Percentiles rank a stretch among this genome's conserved stretches.
Evolutionary conservation across 2,888 invertebrate genomes (phyloP).

Genomic region (Meteorus colon): DNA sequence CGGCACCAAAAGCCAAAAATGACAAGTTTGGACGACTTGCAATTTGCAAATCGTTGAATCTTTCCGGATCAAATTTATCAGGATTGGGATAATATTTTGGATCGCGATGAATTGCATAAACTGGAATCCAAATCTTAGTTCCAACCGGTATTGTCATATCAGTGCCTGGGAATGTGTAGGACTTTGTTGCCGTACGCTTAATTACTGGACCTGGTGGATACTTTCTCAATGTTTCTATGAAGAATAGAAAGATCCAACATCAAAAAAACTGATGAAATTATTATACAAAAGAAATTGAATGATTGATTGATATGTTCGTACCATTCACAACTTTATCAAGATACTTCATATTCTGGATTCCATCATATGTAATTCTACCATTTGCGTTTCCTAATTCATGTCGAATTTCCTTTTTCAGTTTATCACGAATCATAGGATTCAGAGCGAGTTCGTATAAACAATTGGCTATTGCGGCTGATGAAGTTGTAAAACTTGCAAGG

Average conservation of each 20-base stretch:
- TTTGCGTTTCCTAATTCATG: conserved; percentile 57
- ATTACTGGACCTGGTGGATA: conserved; percentile 46
- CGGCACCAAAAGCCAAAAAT: conserved; percentile 52
- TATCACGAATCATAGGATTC: conserved; percentile 70
- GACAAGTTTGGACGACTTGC: conserved; percentile 46
- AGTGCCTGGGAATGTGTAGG: conserved; percentile 47
- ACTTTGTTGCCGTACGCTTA: conserved; percentile 38
- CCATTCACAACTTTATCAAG: conserved; percentile 67
- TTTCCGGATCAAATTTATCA: conserved; percentile 50
- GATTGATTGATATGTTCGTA: conserved; percentile 32
- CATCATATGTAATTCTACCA: conserved; percentile 67
- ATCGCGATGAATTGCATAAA: conserved; percentile 45
- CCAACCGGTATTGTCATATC: conserved; percentile 49
- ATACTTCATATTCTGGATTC: conserved; percentile 67
- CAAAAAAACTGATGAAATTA: no score
- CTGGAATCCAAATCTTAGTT: conserved; percentile 50
- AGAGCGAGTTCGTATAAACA: conserved; percentile 70
- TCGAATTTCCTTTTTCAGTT: conserved; percentile 66
- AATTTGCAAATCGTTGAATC: conserved; percentile 45
- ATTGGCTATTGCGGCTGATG: conserved; percentile 71
- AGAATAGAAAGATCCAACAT: no score
- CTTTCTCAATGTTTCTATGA: conserved; percentile 51
- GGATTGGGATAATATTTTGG: conserved; percentile 49
- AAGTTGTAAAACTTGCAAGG: conserved; percentile 73
- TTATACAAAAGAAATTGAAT: no score